Base-by-base conservation (phyloP, 2,888 invertebrate species). In the Julus scandinavius region DNA sequence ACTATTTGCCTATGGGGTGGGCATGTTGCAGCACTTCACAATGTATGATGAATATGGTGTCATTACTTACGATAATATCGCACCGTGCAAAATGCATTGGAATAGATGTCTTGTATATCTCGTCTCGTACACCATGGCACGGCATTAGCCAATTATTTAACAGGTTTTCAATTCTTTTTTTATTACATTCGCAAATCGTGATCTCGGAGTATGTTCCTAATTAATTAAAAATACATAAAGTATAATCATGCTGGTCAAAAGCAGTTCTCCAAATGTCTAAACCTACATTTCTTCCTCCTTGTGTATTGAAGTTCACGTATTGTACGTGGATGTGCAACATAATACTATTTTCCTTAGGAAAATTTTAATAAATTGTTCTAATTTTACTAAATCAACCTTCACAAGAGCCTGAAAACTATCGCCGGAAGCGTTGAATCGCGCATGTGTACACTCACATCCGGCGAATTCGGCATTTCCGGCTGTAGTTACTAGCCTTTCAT, bases 141-240 rank as follows among this genome's bases (percentile, higher is more conserved):
- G 58, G 58, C 15, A 58, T 58, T 58, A 58, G 58, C 49, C 58
- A 58, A 58, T 58, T 58, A 58, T 58, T 58, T 58, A 58, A 58
- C 58, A 58, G 58, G 58, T 58, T 58, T 58, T 58, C 58, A 15
- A 58, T 58, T 15, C 58, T 58, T 58, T 58, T 58, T 15, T 15
- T 58, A 4, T 58, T 58, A 15, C 58, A 58, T 58, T 58, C 15
- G 4, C 58, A 58, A 15, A 58, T 58, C 58, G 58, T 58, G 58
- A 58, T 58, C 58, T 58, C 58, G 15, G 15, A 15, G 58, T 58
- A 17, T 15, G 58, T 5, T 58, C 58, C 15, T 58, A 58, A 58
- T 58, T 15, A 58, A 58, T 58, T 58, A 58, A 58, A 58, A 58
- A 58, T 58, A 15, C 58, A 58, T 58, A 58, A 58, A 58, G 15